Conservation (phyloP, 2,113 vertebrate species). For the Pituophis catenifer region DNA sequence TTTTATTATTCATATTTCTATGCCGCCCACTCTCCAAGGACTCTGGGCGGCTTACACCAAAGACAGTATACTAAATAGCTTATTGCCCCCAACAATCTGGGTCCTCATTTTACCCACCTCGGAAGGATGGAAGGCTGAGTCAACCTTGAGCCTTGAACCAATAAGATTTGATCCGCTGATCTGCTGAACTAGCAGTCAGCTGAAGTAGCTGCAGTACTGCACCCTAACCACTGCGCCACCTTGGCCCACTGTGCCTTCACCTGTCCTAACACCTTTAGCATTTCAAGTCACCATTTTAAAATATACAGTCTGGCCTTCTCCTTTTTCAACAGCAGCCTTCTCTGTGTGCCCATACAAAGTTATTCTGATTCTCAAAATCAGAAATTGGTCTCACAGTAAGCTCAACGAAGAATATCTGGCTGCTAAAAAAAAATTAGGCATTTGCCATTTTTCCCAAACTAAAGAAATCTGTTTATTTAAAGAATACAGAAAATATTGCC, state of each 20-base stretch:
- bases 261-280: not conserved
- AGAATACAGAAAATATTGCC: not conserved
- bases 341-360: rapidly evolving
- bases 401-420: conserved; percentile 46
- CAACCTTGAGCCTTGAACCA: no score
- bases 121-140: no score
- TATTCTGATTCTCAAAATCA: conserved; percentile 16
- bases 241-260: not conserved
- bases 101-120: no score
- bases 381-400: conserved; percentile 51
- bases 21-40: no score
- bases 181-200: no score
- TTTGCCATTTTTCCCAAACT: conserved; percentile 19
- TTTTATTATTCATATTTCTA: no score
- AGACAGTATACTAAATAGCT: no score
- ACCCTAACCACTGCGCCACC: not conserved
- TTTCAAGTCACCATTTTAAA: not conserved
- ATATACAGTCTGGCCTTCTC: not conserved
- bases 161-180: no score
- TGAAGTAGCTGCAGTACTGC: no score
- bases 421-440: conserved; percentile 28
- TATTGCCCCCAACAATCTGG: no score
- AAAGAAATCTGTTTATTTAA: conserved; percentile 21
- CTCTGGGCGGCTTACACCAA: no score
- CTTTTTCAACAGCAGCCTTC: not conserved